A percentile compares a stretch with the other conserved stretches of the same genome.
Evolutionary conservation across 2,113 vertebrate genomes (phyloP).

Genomic region (Aptenodytes forsteri): DNA sequence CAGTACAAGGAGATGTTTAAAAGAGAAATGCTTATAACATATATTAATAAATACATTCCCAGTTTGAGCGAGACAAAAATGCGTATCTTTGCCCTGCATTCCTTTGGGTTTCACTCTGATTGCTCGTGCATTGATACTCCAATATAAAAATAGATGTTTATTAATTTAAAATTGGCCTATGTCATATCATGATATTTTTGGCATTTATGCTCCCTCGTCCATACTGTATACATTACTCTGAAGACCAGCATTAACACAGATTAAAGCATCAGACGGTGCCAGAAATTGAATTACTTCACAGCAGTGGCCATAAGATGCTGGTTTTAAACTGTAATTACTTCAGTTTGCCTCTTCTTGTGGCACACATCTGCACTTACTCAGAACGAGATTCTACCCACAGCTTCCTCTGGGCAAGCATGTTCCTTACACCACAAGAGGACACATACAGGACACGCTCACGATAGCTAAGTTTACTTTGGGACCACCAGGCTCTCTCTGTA

Average conservation of each 20-base stretch:
- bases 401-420: background rate
- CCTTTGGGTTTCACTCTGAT: background rate
- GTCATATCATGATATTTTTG: background rate
- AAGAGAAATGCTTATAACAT: background rate
- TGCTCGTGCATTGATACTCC: background rate
- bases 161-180: background rate
- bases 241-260: background rate
- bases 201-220: background rate
- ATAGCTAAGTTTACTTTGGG: background rate
- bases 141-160: background rate
- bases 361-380: background rate
- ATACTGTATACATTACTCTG: background rate
- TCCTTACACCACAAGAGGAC: background rate
- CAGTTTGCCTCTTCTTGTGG: background rate
- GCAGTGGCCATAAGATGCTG: background rate
- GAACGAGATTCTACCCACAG: background rate
- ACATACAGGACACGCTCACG: background rate
- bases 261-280: background rate
- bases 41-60: background rate
- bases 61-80: background rate
- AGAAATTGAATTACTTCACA: background rate
- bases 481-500: background rate
- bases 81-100: background rate
- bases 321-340: background rate
- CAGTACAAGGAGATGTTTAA: background rate